Evolutionary conservation across 2,888 invertebrate genomes (phyloP).

Genomic region (Listrodromus nycthemerus): DNA sequence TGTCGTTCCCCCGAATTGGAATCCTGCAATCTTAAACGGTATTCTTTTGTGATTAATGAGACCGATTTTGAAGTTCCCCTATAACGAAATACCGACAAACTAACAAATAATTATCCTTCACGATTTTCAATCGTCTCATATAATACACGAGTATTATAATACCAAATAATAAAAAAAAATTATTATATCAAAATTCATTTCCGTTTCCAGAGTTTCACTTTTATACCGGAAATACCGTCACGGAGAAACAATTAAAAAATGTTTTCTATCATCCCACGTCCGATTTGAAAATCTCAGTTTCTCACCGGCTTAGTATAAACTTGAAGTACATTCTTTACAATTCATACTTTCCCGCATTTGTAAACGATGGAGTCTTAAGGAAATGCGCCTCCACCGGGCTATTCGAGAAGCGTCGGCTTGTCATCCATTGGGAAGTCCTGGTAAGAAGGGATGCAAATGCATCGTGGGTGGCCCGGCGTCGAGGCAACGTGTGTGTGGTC

Average conservation of each 20-base stretch:
- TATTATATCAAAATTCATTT: neutral
- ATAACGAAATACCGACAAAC: neutral
- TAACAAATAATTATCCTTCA: neutral
- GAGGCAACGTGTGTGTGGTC: conserved; percentile 77
- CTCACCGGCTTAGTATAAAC: neutral
- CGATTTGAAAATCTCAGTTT: neutral
- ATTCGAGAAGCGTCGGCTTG: conserved; percentile 57
- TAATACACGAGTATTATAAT: neutral
- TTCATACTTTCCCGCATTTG: conserved; percentile 34
- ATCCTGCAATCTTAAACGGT: neutral
- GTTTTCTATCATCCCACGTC: neutral
- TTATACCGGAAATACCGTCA: neutral
- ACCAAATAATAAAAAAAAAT: neutral
- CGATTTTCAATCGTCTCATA: neutral
- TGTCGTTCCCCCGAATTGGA: neutral
- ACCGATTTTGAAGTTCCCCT: neutral
- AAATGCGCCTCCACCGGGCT: conserved; percentile 61
- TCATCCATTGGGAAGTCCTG: conserved; percentile 58
- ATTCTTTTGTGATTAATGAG: neutral
- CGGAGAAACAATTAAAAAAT: neutral
- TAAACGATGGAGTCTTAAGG: conserved; percentile 15
- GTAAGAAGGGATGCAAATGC: conserved; percentile 62
- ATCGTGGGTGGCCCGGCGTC: conserved; percentile 79
- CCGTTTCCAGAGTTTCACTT: neutral
- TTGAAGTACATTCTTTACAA: neutral